Evolutionary conservation across 30 jellyfish, hydroid and myxozoan species (phyloP), one percentile per base, ranked within the genome.

Genomic region (Hydra vulgaris): DNA sequence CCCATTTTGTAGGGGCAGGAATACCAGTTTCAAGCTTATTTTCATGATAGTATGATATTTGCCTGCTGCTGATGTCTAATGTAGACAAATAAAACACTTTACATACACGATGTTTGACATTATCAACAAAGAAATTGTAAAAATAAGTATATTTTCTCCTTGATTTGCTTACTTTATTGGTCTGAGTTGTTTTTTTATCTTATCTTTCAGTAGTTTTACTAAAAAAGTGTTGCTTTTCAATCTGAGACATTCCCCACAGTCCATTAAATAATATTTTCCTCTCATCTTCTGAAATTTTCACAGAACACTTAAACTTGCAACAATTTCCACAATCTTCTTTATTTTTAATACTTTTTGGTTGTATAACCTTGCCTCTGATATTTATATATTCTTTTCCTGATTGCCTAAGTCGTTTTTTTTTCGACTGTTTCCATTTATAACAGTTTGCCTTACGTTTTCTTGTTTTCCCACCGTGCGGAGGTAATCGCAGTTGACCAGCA

Each of bases 401-500:
- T n/a, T 68, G 75, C 25, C 26, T 20, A 68, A 68, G 75, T 68
- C 75, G 75, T 15, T 68, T 68, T 68, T 8, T 23, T 68, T 68
- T 68, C 15, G 27, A 68, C 75, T 68, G 75, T 68, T 68, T 68
- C 75, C 75, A 68, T 7, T 68, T 68, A 68, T 68, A 23, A 23
- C 75, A 68, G 27, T 68, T 68, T 68, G 75, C 75, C n/a, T 68
- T 68, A 68, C 75, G 75, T 73, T 73, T 73, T 25, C 81, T 73
- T 25, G 81, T 73, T 23, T 73, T 27, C 25, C 81, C 81, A 20
- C 81, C 61, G 40, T 73, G 81, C 25, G 71, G 71, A 73, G 81
- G 81, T 68, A 68, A 68, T 68, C 75, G 75, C 75, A 23, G 75
- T 68, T 20, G 25, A 23, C 25, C 75, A 68, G 75, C 75, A 68